Conservation (phyloP, 2,113 vertebrate genomes). For the Hipposideros armiger region DNA sequence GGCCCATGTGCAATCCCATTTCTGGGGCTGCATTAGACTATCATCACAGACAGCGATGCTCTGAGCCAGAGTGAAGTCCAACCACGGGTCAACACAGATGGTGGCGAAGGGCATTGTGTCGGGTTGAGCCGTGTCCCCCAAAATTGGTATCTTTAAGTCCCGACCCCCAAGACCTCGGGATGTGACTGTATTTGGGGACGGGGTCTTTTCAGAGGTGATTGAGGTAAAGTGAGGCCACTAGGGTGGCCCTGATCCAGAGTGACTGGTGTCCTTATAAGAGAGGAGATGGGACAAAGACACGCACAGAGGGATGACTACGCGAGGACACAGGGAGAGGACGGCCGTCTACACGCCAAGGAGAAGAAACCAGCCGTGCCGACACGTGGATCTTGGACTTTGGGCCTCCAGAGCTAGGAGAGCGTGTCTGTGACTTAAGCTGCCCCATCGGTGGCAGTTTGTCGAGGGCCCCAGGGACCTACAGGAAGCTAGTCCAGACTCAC, state of each 20-base stretch:
- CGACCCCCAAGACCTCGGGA: too few relatives aligned
- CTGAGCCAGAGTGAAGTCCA: rapidly evolving
- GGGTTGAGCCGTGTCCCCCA: not conserved
- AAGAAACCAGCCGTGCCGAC: too few relatives aligned
- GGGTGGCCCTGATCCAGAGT: rapidly evolving
- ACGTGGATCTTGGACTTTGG: rapidly evolving
- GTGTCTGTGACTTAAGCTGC: rapidly evolving
- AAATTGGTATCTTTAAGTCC: too few relatives aligned
- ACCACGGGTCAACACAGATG: rapidly evolving
- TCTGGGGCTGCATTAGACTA: rapidly evolving
- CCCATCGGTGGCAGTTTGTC: rapidly evolving
- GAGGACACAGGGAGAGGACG: not conserved
- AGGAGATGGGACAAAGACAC: not conserved
- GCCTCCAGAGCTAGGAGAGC: not conserved
- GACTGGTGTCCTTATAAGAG: not conserved
- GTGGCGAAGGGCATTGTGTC: rapidly evolving
- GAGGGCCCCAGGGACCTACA: rapidly evolving
- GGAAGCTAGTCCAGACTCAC: not conserved
- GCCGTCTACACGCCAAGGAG: rapidly evolving
- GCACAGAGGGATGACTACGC: rapidly evolving
- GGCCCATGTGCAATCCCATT: not conserved
- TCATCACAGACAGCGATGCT: too few relatives aligned
- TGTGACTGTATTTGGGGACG: too few relatives aligned
- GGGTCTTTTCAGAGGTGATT: not conserved
- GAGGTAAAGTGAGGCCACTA: not conserved